Evolutionary conservation across 2,888 invertebrate genomes (phyloP).

Genomic region (Orthosia cruda): DNA sequence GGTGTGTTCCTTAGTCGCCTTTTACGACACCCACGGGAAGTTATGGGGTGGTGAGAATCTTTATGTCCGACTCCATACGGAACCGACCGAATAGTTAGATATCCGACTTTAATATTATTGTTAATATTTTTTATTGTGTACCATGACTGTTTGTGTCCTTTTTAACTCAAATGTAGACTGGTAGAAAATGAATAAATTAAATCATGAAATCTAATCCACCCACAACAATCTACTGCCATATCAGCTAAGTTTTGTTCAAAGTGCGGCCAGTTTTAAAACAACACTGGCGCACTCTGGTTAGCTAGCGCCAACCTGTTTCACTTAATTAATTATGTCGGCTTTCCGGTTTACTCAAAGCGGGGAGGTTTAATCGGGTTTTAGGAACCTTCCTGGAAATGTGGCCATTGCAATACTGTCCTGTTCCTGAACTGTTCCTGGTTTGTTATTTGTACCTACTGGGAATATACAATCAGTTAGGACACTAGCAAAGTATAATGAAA

Average conservation of each 20-base stretch:
- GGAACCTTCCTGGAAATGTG: constrained; percentile 6
- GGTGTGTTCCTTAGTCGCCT: too few relatives aligned
- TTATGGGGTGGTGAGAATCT: too few relatives aligned
- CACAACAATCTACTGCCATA: background rate
- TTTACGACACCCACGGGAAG: too few relatives aligned
- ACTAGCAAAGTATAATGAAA: background rate
- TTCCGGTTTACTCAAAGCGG: constrained; percentile 35
- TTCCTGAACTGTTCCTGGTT: background rate
- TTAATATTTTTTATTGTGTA: too few relatives aligned
- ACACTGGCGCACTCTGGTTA: background rate
- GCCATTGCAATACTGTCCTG: background rate
- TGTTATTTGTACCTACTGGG: background rate
- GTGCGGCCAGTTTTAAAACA: too few relatives aligned
- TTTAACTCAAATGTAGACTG: too few relatives aligned
- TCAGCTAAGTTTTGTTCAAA: background rate
- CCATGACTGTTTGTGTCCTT: too few relatives aligned
- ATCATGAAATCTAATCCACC: background rate
- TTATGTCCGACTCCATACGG: too few relatives aligned
- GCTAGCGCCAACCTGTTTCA: constrained; percentile 3
- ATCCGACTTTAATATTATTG: too few relatives aligned
- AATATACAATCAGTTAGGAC: background rate
- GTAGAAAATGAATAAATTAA: too few relatives aligned
- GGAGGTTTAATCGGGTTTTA: constrained; percentile 14
- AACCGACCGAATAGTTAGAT: too few relatives aligned
- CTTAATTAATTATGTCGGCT: constrained; percentile 38